Conservation (phyloP, 2,113 vertebrate species). For the Saccopteryx leptura region DNA sequence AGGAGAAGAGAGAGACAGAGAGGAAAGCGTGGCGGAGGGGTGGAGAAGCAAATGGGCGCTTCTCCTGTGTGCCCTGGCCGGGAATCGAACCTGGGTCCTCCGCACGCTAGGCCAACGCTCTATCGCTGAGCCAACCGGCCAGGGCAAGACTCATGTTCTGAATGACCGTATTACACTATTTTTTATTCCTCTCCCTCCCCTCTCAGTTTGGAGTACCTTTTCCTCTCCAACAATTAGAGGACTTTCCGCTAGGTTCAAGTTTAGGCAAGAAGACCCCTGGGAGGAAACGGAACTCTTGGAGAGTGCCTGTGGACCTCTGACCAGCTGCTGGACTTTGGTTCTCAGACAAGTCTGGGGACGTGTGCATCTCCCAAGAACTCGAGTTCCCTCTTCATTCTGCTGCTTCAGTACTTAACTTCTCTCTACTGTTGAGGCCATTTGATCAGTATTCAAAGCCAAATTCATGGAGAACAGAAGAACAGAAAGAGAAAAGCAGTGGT, state of each 20-base stretch:
- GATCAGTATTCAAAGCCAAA: no score
- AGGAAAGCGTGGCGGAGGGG: no score
- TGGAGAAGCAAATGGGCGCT: no score
- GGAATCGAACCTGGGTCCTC: no score
- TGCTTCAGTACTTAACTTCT: neutral
- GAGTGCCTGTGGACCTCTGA: rapidly evolving
- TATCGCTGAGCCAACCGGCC: no score
- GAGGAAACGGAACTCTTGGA: neutral
- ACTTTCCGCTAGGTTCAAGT: neutral
- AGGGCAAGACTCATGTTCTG: neutral
- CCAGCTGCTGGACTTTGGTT: no score
- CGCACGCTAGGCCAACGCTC: no score
- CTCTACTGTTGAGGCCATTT: neutral
- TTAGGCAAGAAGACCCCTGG: neutral
- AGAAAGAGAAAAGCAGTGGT: neutral
- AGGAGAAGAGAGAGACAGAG: no score
- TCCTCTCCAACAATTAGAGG: neutral
- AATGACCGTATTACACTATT: no score
- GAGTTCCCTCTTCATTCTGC: neutral
- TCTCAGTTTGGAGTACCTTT: neutral
- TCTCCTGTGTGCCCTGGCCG: no score
- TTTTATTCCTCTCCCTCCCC: neutral
- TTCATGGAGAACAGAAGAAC: neutral
- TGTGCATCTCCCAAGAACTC: neutral
- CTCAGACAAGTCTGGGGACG: neutral